Evolutionary conservation across 1,140 invertebrate genomes (phyloP).

Genomic region (Bombus breviceps): DNA sequence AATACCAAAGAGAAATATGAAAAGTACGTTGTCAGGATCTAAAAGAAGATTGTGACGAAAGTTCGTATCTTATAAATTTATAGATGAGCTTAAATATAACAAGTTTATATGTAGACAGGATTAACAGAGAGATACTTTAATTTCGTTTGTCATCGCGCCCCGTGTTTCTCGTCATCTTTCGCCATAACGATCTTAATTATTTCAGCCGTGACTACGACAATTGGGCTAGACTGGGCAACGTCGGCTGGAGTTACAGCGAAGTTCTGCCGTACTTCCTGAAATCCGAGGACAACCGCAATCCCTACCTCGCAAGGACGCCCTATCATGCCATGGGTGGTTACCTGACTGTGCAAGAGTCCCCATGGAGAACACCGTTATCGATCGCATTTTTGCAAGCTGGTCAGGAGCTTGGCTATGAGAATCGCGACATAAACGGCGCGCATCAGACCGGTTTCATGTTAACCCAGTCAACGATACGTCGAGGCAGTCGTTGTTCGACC

Average conservation of each 20-base stretch:
- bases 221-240: conserved; percentile 93
- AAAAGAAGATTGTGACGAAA: too few relatives aligned
- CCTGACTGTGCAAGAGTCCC: conserved; percentile 91
- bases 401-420: conserved; percentile 90
- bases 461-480: conserved; percentile 92
- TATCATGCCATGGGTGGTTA: conserved; percentile 92
- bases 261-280: conserved; percentile 95
- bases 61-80: too few relatives aligned
- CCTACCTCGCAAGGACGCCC: conserved; percentile 87
- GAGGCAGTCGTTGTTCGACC: conserved; percentile 94
- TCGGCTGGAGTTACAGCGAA: conserved; percentile 94
- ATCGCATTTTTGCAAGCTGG: conserved; percentile 92
- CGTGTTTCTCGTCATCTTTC: background rate
- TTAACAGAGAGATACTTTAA: too few relatives aligned
- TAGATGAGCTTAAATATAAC: too few relatives aligned
- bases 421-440: conserved; percentile 91
- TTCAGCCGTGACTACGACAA: conserved; percentile 92
- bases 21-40: too few relatives aligned
- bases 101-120: too few relatives aligned
- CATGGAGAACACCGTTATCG: conserved; percentile 91
- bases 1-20: too few relatives aligned
- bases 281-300: conserved; percentile 93
- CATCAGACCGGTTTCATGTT: conserved; percentile 94
- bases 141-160: too few relatives aligned
- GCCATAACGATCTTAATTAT: background rate